Conservation (phyloP, 2,888 invertebrate genomes). For the Ichneumon xanthorius region DNA sequence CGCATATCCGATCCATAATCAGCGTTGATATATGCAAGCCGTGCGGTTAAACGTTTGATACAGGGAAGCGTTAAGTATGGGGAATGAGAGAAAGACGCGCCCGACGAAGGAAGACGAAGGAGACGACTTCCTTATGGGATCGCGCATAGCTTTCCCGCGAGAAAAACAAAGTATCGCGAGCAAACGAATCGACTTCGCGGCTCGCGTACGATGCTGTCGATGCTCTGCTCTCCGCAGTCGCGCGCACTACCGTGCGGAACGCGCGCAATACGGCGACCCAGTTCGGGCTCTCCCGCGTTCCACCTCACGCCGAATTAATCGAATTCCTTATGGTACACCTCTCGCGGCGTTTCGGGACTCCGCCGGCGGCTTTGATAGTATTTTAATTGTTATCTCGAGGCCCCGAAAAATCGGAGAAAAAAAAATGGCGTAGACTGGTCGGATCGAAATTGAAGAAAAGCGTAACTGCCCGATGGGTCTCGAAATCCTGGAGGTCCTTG, state of each 20-base stretch:
- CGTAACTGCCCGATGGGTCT: background rate
- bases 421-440: background rate
- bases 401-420: background rate
- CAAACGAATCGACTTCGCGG: constrained; percentile 53
- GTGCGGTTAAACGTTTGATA: background rate
- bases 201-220: constrained; percentile 24
- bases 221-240: constrained; percentile 11
- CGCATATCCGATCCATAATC: background rate
- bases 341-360: background rate
- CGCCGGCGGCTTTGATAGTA: constrained; percentile 50
- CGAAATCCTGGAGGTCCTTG: background rate
- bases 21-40: background rate
- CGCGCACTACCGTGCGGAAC: constrained; percentile 12
- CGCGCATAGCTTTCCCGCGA: constrained; percentile 65
- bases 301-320: constrained; percentile 62
- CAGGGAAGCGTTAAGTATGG: background rate
- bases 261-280: constrained; percentile 66
- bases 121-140: constrained; percentile 61
- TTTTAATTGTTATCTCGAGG: constrained; percentile 27
- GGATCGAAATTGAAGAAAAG: background rate
- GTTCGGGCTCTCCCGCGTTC: constrained; percentile 46
- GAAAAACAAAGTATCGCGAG: constrained; percentile 66
- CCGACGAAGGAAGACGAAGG: constrained; percentile 33
- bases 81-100: constrained; percentile 6
- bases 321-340: constrained; percentile 52